phyloP scores from a whole-genome alignment of 2,888 invertebrate species.

The Eulithis prunata region DNA sequence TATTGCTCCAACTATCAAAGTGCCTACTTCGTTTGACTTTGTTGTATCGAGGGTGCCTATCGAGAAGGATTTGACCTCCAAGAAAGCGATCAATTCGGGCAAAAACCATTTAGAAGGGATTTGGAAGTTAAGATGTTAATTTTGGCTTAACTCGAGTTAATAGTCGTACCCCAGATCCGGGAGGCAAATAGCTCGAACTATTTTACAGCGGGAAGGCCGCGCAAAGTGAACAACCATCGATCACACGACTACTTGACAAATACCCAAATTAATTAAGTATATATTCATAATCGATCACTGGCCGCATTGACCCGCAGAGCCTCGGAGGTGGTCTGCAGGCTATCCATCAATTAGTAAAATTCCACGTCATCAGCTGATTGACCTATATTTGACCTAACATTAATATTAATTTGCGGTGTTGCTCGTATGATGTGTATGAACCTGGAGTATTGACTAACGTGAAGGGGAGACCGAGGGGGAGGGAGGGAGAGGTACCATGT shows the following conservation, averaged over 20 bases:
- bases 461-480: not conserved
- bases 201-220: not conserved
- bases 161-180: not conserved
- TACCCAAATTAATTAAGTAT: constrained; percentile 26
- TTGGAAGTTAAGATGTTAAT: not conserved
- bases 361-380: constrained; percentile 20
- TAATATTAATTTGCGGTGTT: constrained; percentile 26
- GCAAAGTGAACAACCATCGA: constrained; percentile 13
- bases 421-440: not conserved
- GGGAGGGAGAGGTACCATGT: constrained; percentile 1
- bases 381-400: constrained; percentile 30
- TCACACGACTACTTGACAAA: constrained; percentile 14
- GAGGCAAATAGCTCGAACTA: constrained; percentile 2
- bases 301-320: constrained; percentile 8
- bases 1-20: constrained; percentile 17
- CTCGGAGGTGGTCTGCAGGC: constrained; percentile 8
- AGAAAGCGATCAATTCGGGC: constrained; percentile 12
- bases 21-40: constrained; percentile 3
- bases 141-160: not conserved
- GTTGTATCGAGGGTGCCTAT: not conserved
- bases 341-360: constrained; percentile 31
- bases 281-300: constrained; percentile 19
- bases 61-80: not conserved
- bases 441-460: not conserved
- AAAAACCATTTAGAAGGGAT: constrained; percentile 7